phyloP scores from a whole-genome alignment of 2,888 invertebrate species.

The Tipula vernalis region DNA sequence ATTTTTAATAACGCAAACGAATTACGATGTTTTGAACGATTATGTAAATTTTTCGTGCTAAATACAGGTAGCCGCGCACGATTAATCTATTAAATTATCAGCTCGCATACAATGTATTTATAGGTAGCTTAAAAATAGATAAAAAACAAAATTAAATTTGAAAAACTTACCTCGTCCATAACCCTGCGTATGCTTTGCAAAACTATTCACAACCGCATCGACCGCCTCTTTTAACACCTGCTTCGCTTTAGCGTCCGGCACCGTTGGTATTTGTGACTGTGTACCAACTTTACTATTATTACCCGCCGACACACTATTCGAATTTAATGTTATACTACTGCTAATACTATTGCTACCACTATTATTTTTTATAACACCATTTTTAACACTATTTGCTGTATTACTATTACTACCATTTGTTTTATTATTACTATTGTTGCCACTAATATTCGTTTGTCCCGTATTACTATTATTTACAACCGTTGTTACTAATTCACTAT shows the following conservation, averaged over 20 bases:
- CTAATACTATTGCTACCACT: constrained; percentile 17
- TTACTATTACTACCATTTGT: constrained; percentile 19
- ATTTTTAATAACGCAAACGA: too few species aligned
- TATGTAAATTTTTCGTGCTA: background rate
- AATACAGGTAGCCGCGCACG: background rate
- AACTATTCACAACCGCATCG: constrained; percentile 59
- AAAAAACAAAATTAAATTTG: background rate
- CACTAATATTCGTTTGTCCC: constrained; percentile 12
- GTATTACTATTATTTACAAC: constrained; percentile 13
- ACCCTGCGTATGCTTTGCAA: constrained; percentile 58
- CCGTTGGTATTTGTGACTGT: constrained; percentile 19
- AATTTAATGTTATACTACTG: constrained; percentile 18
- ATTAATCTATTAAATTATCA: too few species aligned
- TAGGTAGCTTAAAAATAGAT: background rate
- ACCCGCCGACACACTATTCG: constrained; percentile 16
- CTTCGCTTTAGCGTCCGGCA: constrained; percentile 41
- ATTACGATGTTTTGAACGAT: background rate
- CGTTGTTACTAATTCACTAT: constrained; percentile 23
- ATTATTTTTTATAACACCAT: constrained; percentile 14
- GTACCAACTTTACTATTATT: background rate
- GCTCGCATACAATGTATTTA: background rate
- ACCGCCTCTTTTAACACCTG: constrained; percentile 55
- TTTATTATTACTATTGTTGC: constrained; percentile 17
- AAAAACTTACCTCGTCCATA: constrained; percentile 48
- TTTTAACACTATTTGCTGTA: constrained; percentile 14